phyloP scores from a whole-genome alignment of 2,797 vertebrate species.

The Characodon lateralis region DNA sequence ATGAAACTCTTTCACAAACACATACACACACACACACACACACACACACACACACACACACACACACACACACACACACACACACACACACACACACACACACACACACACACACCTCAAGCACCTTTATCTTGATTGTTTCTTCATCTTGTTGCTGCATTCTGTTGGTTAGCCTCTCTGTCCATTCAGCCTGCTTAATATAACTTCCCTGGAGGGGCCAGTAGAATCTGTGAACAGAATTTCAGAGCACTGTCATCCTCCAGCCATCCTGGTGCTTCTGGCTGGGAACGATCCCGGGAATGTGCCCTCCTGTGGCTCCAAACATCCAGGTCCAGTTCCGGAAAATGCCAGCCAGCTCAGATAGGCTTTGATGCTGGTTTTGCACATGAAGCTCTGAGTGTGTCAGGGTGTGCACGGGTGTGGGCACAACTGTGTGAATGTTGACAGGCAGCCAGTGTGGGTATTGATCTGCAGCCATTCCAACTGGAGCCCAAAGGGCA shows the following conservation, averaged over 20 bases:
- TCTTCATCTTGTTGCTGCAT: slow-evolving; percentile 61
- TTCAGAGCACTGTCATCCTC: slow-evolving; percentile 48
- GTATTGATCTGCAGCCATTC: slow-evolving; percentile 75
- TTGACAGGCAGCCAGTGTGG: slow-evolving; percentile 66
- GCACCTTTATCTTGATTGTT: slow-evolving; percentile 31
- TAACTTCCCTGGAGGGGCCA: slow-evolving; percentile 30
- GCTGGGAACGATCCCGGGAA: slow-evolving; percentile 61
- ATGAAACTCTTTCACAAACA: too few relatives aligned
- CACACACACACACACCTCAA: slow-evolving; percentile 7
- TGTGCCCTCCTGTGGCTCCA: slow-evolving; percentile 53
- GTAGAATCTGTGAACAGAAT: slow-evolving; percentile 40
- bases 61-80: slow-evolving; percentile 6
- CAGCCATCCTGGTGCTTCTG: slow-evolving; percentile 29
- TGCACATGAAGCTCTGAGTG: slow-evolving; percentile 30
- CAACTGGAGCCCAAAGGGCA: slow-evolving; percentile 69
- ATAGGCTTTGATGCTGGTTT: slow-evolving; percentile 61
- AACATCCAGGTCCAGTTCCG: slow-evolving; percentile 69
- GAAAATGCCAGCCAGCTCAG: slow-evolving; percentile 56
- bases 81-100: slow-evolving; percentile 11
- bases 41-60: slow-evolving; percentile 6
- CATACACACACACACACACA: slow-evolving; percentile 9
- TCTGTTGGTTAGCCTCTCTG: slow-evolving; percentile 25
- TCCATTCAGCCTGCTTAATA: slow-evolving; percentile 37
- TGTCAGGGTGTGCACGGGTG: not conserved
- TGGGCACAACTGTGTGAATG: slow-evolving; percentile 41